phyloP scores from a whole-genome alignment of 2,888 invertebrate species.

The Eupithecia inturbata region DNA sequence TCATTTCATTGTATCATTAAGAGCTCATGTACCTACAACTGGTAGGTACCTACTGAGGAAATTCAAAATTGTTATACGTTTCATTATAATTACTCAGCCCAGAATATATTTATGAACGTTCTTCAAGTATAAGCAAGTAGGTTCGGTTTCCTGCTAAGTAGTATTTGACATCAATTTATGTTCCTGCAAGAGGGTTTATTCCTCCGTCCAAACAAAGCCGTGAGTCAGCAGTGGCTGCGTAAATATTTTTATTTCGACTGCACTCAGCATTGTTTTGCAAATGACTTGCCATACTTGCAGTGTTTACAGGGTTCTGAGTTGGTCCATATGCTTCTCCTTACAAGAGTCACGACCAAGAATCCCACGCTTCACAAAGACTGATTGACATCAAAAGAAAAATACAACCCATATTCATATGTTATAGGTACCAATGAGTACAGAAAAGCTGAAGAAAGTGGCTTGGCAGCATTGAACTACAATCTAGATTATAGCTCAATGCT shows the following conservation, averaged over 20 bases:
- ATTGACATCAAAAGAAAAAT: slow-evolving; percentile 19
- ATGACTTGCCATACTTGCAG: slow-evolving; percentile 68
- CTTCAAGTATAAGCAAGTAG: slow-evolving; percentile 5
- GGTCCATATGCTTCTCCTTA: slow-evolving; percentile 66
- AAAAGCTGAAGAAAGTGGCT: too few relatives aligned
- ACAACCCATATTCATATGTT: neutral
- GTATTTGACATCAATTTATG: slow-evolving; percentile 73
- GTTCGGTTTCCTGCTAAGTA: slow-evolving; percentile 46
- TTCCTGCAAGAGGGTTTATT: slow-evolving; percentile 69
- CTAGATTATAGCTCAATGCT: too few relatives aligned
- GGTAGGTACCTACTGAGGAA: too few relatives aligned
- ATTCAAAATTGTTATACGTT: neutral
- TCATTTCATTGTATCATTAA: neutral
- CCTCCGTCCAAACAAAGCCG: slow-evolving; percentile 74
- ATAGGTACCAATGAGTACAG: too few relatives aligned
- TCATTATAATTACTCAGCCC: neutral
- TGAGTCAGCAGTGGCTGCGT: slow-evolving; percentile 76
- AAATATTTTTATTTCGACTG: slow-evolving; percentile 81
- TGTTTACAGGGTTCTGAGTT: slow-evolving; percentile 74
- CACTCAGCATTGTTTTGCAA: slow-evolving; percentile 80
- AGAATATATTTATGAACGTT: neutral
- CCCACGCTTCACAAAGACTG: slow-evolving; percentile 35
- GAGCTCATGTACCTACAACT: neutral
- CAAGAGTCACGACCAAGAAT: slow-evolving; percentile 50
- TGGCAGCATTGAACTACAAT: too few relatives aligned